Base-by-base conservation (phyloP, 2,113 vertebrate genomes). In the Scartelaos histophorus region DNA sequence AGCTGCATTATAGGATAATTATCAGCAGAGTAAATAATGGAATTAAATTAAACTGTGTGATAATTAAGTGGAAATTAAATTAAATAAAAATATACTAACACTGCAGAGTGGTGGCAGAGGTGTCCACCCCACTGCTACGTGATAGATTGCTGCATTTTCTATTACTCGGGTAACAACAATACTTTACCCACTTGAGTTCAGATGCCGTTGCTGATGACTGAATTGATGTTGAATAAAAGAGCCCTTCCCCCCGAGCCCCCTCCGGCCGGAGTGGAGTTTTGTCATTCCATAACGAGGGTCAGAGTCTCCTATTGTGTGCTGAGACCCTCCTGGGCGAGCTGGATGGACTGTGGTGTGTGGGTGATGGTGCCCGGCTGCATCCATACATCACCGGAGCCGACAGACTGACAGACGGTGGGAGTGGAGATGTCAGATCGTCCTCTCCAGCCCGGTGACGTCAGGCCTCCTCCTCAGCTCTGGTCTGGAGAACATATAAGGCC, bases 251-350 rank as follows among this genome's bases (percentile, higher is more conserved):
- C 13, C 66, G 67, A 12, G 60, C 64, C 46, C 34, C 13, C 21
- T 70, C 61, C 67, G 51, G 58, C 29, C 29, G 53, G 22, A 65
- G 66, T 24, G 67, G 70, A 80, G 84, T 77, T 80, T 82, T 86
- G 81, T 87, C 87, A 84, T 90, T 85, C 83, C 79, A 73, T 85
- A 90, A 85, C 86, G 81, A 83, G 82, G 85, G 82, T 88, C 88
- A 88, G 67, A 74, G 82, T 65, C 79, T 61, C 61, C 72, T 79
- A 80, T 88, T 90, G 84, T 87, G 68, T 82, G 35, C 69, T 7
- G 11, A 47, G 57, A 75, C 78, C 69, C 89, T 89, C 85, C 83
- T 82, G 67, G 0, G 71, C 87, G 38, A 74, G 69, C 75, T 15
- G 47, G 85, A 89, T 90, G 73, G 89, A 89, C 85, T 80, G 78